These are phyloP conservation scores for Cryptotis parvus DNA, from an alignment of 2,113 vertebrate species.

Conservation along the genomic window DNA sequence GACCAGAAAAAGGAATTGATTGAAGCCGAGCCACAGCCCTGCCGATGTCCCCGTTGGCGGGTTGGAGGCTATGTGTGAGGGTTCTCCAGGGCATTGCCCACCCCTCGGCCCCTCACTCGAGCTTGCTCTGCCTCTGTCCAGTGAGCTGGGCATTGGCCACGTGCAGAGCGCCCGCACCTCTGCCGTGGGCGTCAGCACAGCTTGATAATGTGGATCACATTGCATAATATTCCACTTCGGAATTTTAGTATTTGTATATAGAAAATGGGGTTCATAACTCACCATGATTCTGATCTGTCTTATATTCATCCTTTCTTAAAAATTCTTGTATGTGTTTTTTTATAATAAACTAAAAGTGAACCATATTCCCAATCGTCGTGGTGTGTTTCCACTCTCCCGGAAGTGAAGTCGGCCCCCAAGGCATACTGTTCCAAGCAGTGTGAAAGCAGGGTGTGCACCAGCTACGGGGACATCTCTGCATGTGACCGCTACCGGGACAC, in stretches of 20 bases:
- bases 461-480: too few species aligned
- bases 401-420: too few species aligned
- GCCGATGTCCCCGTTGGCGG: too few species aligned
- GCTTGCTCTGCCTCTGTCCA: not conserved
- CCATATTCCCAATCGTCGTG: too few species aligned
- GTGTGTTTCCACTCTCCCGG: too few species aligned
- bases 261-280: slow-evolving; percentile 75
- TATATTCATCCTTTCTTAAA: slow-evolving; percentile 82
- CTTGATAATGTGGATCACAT: slow-evolving; percentile 87
- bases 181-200: slow-evolving; percentile 25
- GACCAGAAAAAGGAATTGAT: not conserved
- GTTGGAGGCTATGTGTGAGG: too few species aligned
- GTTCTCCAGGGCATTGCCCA: too few species aligned
- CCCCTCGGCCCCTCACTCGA: too few species aligned
- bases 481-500: too few species aligned
- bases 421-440: too few species aligned
- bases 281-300: slow-evolving; percentile 76
- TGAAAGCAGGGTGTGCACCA: too few species aligned
- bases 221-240: slow-evolving; percentile 86
- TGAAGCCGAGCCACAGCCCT: too few species aligned
- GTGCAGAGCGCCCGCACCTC: not conserved
- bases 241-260: slow-evolving; percentile 89
- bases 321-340: slow-evolving; percentile 80
- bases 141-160: not conserved
- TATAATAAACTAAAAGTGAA: slow-evolving; percentile 70